phyloP scores from a whole-genome alignment of 2,113 vertebrate genomes.

The Cynopterus brachyotis region DNA sequence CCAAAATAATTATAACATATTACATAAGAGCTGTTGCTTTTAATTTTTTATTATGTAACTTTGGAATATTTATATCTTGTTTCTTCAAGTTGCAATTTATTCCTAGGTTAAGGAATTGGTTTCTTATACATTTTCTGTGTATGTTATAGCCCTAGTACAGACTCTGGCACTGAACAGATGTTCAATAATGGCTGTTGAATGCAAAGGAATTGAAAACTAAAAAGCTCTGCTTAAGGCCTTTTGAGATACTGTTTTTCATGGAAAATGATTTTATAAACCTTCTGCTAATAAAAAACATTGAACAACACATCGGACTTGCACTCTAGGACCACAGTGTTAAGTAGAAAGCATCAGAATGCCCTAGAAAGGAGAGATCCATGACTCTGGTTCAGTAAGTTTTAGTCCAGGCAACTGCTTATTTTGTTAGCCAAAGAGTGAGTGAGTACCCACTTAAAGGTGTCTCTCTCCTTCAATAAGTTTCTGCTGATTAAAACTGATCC shows the following conservation, averaged over 20 bases:
- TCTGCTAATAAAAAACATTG: neutral
- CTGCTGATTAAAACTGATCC: neutral
- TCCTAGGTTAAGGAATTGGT: neutral
- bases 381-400: neutral
- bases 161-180: neutral
- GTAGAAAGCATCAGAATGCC: neutral
- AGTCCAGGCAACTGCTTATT: neutral
- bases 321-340: neutral
- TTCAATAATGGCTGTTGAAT: neutral
- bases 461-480: neutral
- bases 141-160: no score
- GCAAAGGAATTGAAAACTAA: neutral
- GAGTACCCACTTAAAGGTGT: neutral
- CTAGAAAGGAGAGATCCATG: neutral
- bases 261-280: neutral
- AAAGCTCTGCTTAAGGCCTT: neutral
- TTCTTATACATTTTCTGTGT: neutral
- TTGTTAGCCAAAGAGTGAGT: neutral
- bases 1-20: neutral
- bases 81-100: neutral
- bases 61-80: neutral
- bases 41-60: neutral
- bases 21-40: neutral
- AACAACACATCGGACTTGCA: neutral
- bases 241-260: neutral